Base-by-base conservation (phyloP, 1,140 invertebrate species). In the Lucilia sericata region DNA sequence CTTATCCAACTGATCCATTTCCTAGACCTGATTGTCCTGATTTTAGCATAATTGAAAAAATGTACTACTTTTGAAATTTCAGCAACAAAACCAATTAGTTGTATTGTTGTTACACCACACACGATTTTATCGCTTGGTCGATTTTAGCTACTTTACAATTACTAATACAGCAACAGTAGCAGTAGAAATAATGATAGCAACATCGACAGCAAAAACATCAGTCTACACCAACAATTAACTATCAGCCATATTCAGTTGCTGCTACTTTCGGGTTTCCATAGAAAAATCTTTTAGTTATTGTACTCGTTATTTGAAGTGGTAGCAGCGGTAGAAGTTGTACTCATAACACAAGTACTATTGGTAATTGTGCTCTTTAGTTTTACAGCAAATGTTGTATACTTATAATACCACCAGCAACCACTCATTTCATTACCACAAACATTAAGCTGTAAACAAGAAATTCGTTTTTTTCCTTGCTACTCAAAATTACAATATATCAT, bases 381-480 rank as follows among this genome's bases (percentile, higher is more conserved):
- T 25, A 4, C 17, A 21, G 17, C 19, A 7, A 21, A 70, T 19
- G 25, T 25, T 70, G 65, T 60, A 10, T 42, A 42, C 7, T 42
- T 42, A 10, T n/a, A n/a, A 2, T 14, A 60, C 13, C 13, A 17
- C 14, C 14, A 60, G 14, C 55, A 17, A 60, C 42, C 3, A 30
- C 25, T 30, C 25, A 30, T 30, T 30, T 8, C 55, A 60, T 14
- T 2, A 17, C 55, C 13, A 60, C 55, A 7, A 14, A 2, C 55
- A 60, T 60, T 60, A 60, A 60, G 14, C n/a, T 60, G 55, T 30
- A 60, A 60, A 60, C 55, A 60, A 60, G 55, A 60, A 60, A 60
- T 30, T 30, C 55, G 12, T 7, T 60, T 60, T 60, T 60, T 12
- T 1, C 5, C 13, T 60, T 17, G 51, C 51, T 60, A 13, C 51